Base-by-base conservation (phyloP, 2,113 vertebrate genomes). In the Pholis gunnellus region DNA sequence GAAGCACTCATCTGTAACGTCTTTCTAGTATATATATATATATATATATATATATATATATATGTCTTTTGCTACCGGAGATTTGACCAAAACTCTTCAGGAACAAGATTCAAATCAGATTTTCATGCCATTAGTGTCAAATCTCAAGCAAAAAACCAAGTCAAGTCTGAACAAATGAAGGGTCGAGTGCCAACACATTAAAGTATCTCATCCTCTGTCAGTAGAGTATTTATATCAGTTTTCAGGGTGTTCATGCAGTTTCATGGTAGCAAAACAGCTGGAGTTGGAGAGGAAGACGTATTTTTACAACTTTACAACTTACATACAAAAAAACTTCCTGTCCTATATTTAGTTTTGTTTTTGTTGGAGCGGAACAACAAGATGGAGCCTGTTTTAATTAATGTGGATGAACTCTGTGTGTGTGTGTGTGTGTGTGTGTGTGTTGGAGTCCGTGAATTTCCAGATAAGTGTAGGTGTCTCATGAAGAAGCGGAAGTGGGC, bases 401-500 rank as follows among this genome's bases (percentile, higher is more conserved):
- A 17, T 1, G 27, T 57, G 14, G 13, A 34, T 63, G 15, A 27
- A 4, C n/a, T 57, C 38, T 11, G 6, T 52, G 34, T 31, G 69
- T 57, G 36, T 27, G 44, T 59, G 60, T 75, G 57, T 70, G 75
- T 68, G 73, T 78, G 64, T 48, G 48, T 40, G 46, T 38, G 38
- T 40, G 60, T 27, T 46, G 34, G 34, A 5, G 27, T 36, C 36
- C 25, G 48, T 6, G 44, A 13, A 27, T 63, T 57, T 71, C 56
- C 57, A 72, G 17, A 48, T 89, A 84, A 82, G 75, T 69, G 17
- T 54, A 68, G 57, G 77, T 57, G 10, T 82, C 3, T 50, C 29
- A n/a, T 78, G 25, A 34, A 56, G 44, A 52, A 52, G 56, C 31
- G 79, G 82, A 87, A 83, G 83, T 79, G 56, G 54, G 40, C 31